These are phyloP conservation scores for Platysteira castanea DNA, from an alignment of 2,113 vertebrate species.

Conservation along the genomic window DNA sequence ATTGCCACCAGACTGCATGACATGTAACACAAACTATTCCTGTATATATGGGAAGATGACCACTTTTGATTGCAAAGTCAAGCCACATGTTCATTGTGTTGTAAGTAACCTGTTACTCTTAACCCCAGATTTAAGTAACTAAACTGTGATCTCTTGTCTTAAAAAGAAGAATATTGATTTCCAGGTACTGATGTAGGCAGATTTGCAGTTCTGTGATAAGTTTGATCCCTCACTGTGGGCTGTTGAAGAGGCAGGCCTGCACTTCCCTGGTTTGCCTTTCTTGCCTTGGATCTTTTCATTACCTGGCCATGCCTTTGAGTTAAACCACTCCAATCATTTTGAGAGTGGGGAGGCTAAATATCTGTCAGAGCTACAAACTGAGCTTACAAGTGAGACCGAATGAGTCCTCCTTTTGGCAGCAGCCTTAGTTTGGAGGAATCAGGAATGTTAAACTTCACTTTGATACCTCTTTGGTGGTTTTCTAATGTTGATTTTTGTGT, in stretches of 20 bases:
- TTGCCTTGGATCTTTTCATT: not conserved
- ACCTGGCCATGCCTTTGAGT: not conserved
- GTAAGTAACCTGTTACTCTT: conserved; percentile 75
- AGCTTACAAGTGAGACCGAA: not conserved
- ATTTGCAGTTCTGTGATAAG: not conserved
- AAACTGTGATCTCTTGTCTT: not conserved
- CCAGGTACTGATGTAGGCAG: not conserved
- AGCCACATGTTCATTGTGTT: conserved; percentile 82
- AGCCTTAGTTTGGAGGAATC: not conserved
- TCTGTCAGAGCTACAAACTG: not conserved
- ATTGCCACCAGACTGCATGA: conserved; percentile 85
- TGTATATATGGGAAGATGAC: conserved; percentile 84
- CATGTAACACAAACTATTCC: conserved; percentile 83
- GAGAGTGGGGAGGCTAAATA: not conserved
- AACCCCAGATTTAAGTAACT: not conserved
- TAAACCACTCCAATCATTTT: not conserved
- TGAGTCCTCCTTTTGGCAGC: not conserved
- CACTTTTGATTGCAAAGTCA: conserved; percentile 82
- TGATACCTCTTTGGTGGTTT: not conserved
- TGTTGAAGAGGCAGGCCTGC: not conserved
- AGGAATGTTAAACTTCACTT: not conserved
- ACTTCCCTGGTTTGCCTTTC: not conserved
- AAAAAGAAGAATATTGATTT: not conserved
- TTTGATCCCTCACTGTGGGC: not conserved
- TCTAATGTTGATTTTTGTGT: not conserved